Conservation (phyloP, 2,113 vertebrate genomes). For the Paracanthobrama guichenoti region DNA sequence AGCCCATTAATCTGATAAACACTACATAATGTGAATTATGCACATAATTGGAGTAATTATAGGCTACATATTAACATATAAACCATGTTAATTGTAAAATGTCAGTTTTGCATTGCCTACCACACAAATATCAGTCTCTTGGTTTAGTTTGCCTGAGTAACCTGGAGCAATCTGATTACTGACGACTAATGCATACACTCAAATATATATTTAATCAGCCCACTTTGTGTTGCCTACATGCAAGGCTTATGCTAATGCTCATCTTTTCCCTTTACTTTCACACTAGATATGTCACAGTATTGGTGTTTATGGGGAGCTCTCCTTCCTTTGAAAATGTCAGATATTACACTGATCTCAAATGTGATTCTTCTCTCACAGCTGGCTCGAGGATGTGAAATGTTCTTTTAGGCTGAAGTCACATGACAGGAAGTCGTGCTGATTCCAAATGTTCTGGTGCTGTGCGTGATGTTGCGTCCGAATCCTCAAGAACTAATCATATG, state of each 20-base stretch:
- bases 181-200: not conserved
- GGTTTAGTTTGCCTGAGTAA: not conserved
- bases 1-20: too few species aligned
- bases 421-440: not conserved
- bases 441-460: not conserved
- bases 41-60: too few species aligned
- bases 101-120: not conserved
- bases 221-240: too few species aligned
- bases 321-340: not conserved
- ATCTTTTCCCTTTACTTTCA: too few species aligned
- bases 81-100: not conserved
- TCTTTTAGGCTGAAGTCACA: not conserved
- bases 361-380: not conserved
- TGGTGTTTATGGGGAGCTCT: not conserved
- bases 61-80: not conserved
- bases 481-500: constrained; percentile 33
- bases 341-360: not conserved
- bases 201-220: too few species aligned
- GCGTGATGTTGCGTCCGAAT: not conserved
- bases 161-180: constrained; percentile 1
- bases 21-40: too few species aligned
- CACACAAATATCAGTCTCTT: not conserved
- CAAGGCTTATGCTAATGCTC: too few species aligned
- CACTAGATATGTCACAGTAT: too few species aligned
- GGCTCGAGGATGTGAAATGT: not conserved